These are phyloP conservation scores for Drosophila repleta DNA, from an alignment of 1,140 invertebrate species.

Conservation along the genomic window DNA sequence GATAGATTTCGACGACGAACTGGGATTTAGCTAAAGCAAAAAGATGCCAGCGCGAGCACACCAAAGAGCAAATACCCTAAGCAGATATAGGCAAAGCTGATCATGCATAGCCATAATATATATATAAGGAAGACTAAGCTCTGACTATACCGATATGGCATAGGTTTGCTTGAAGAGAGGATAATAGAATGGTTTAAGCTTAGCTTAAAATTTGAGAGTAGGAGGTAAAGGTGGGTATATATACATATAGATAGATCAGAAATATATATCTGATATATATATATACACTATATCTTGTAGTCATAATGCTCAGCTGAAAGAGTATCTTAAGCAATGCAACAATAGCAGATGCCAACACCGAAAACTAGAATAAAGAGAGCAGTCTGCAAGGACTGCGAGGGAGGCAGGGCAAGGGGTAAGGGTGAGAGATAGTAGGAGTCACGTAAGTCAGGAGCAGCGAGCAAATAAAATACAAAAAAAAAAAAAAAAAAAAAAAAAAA, in stretches of 20 bases:
- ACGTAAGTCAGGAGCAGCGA: constrained; percentile 17
- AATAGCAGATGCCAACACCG: constrained; percentile 2
- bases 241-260: too few species aligned
- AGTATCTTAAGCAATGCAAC: constrained; percentile 35
- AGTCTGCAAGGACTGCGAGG: background rate
- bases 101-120: too few species aligned
- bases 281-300: too few species aligned
- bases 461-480: constrained; percentile 40
- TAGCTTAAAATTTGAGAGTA: too few species aligned
- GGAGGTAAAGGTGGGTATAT: too few species aligned
- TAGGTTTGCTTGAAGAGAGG: too few species aligned
- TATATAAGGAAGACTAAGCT: background rate
- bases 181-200: too few species aligned
- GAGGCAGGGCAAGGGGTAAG: background rate
- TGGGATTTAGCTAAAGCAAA: constrained; percentile 54
- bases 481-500: too few species aligned
- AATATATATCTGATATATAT: too few species aligned
- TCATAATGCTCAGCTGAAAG: background rate
- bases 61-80: background rate
- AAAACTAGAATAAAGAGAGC: background rate
- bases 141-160: background rate
- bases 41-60: constrained; percentile 20
- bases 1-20: constrained; percentile 66
- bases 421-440: background rate
- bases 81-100: background rate